Evolutionary conservation across 2,797 vertebrate genomes (phyloP), one percentile per base, ranked within the genome.

Genomic region (Staurois parvus): DNA sequence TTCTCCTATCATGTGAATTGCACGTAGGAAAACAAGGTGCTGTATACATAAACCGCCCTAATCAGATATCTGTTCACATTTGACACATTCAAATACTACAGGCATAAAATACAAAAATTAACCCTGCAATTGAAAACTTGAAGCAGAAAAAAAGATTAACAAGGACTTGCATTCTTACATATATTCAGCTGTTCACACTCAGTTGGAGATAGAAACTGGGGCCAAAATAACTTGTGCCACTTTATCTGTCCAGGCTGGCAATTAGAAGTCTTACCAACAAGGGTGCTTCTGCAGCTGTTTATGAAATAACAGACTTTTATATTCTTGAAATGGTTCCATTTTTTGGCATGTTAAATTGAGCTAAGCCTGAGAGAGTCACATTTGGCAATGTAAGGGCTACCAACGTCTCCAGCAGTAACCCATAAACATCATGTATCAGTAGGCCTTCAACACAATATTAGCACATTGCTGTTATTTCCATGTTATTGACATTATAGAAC

Each of bases 261-360:
- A 37, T 3, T 11, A 74, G 28, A 21, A 64, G 74, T 6, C 21
- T 21, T 12, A 26, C 11, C 34, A 68, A 40, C n/a, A 21, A 28
- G 32, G 19, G 17, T 12, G n/a, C 19, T n/a, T 10, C 13, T 78
- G 69, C 68, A 84, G 68, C 69, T 84, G 69, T 84, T 24, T 48
- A 13, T 42, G 24, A 70, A 30, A 19, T 59, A 48, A 37, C 26
- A 30, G 10, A n/a, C 2, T 45, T 62, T 42, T 40, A 13, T 73
- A 30, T 78, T 84, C 34, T 45, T 64, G 17, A n/a, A 72, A 32
- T 21, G 3, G 48, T 12, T 6, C 40, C 24, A 28, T 19, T 17
- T 66, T 84, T 17, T n/a, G 15, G 45, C 34, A 79, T 72, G 64
- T 78, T 42, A 62, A 62, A 78, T 78, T 62, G 68, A 56, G 52